These are phyloP conservation scores for Zaprionus ghesquierei DNA, from an alignment of 1,140 invertebrate species.

Conservation along the genomic window DNA sequence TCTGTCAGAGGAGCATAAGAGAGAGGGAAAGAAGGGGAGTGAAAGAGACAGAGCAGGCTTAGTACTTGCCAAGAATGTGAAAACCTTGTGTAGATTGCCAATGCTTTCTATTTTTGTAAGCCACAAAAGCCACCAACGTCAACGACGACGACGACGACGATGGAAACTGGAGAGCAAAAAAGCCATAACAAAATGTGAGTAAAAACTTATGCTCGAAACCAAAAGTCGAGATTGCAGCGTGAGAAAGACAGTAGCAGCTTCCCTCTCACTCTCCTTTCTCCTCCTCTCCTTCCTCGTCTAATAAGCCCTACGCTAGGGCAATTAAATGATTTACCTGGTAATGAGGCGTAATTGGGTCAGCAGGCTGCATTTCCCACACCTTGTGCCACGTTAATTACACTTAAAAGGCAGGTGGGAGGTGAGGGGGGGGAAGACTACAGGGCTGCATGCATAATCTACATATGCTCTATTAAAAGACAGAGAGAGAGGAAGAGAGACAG, in stretches of 20 bases:
- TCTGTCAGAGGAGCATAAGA: too few relatives aligned
- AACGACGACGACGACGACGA: neutral
- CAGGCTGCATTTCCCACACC: conserved; percentile 33
- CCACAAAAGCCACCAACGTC: conserved; percentile 10
- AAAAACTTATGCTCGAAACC: conserved; percentile 62
- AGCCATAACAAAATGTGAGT: conserved; percentile 13
- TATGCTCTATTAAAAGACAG: neutral
- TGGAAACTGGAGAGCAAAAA: conserved; percentile 28
- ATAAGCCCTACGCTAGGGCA: conserved; percentile 23
- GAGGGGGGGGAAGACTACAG: too few relatives aligned
- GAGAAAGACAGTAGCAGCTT: neutral
- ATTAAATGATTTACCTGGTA: conserved; percentile 66
- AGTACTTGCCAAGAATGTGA: conserved; percentile 65
- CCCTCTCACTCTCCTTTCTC: neutral
- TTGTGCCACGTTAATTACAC: conserved; percentile 18
- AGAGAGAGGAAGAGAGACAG: neutral
- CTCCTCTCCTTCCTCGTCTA: neutral
- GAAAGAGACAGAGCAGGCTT: conserved; percentile 2
- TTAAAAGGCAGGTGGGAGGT: conserved; percentile 43
- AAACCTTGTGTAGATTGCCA: conserved; percentile 56
- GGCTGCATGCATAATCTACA: conserved; percentile 15
- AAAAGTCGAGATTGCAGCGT: conserved; percentile 47
- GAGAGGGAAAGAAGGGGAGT: neutral
- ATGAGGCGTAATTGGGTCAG: conserved; percentile 72
- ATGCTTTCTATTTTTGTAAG: conserved; percentile 62